Evolutionary conservation across 2,888 invertebrate species (phyloP).

Genomic region (Byasa hedistus): DNA sequence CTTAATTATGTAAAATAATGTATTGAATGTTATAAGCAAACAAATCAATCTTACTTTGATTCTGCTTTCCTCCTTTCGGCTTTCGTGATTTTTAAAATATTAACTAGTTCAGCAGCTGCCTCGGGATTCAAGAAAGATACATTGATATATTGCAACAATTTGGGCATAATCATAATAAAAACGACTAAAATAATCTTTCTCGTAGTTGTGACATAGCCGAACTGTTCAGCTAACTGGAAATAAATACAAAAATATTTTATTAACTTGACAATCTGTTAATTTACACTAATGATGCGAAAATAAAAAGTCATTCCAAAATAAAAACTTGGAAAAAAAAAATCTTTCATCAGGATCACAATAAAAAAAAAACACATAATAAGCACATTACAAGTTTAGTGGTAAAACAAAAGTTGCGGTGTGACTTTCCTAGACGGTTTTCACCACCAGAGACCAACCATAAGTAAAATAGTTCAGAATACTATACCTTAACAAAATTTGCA

Average conservation of each 20-base stretch:
- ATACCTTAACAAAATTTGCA: conserved; percentile 74
- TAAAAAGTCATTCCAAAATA: not conserved
- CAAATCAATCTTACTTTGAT: conserved; percentile 51
- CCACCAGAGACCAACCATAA: no score
- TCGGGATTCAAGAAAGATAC: conserved; percentile 62
- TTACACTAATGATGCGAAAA: not conserved
- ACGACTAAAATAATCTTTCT: conserved; percentile 58
- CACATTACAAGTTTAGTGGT: no score
- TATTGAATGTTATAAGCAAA: not conserved
- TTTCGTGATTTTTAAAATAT: conserved; percentile 63
- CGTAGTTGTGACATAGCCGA: conserved; percentile 56
- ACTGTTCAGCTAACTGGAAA: conserved; percentile 67
- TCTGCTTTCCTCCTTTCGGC: conserved; percentile 55
- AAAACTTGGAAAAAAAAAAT: not conserved
- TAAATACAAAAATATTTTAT: not conserved
- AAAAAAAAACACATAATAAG: no score
- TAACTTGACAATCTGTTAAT: not conserved
- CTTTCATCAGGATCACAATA: no score
- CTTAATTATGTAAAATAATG: no score
- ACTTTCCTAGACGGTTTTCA: no score
- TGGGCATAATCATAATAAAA: conserved; percentile 59
- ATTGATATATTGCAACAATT: conserved; percentile 50
- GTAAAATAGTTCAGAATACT: conserved; percentile 9
- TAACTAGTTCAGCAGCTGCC: conserved; percentile 55
- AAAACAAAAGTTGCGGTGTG: no score